A percentile compares a stretch with the other conserved stretches of the same genome.
These are phyloP conservation scores for Parazoanthus swiftii DNA, from an alignment of 92 coral and sea anemone species.

Conservation along the genomic window DNA sequence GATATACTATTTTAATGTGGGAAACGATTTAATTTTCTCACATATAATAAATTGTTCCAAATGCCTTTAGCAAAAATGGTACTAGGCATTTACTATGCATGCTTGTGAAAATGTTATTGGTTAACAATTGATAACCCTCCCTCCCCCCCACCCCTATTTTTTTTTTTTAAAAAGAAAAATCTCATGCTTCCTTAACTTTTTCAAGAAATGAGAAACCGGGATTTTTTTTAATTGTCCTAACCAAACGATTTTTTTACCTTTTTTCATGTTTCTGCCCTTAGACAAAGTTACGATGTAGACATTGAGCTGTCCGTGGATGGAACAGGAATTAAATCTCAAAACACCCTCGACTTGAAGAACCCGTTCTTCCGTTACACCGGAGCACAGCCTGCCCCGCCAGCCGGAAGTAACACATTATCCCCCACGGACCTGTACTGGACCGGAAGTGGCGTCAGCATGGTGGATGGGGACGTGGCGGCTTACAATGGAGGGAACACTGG, in stretches of 20 bases:
- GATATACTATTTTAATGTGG: too few species aligned
- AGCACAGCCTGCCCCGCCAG: slow-evolving; percentile 72
- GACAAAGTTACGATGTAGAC: slow-evolving; percentile 98
- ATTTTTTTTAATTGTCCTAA: too few species aligned
- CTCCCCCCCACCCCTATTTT: too few species aligned
- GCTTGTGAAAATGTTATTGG: too few species aligned
- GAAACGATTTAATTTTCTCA: too few species aligned
- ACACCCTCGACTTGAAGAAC: slow-evolving; percentile 87
- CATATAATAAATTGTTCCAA: too few species aligned
- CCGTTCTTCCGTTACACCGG: slow-evolving; percentile 98
- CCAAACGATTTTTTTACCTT: background rate
- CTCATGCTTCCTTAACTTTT: too few species aligned
- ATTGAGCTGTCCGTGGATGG: slow-evolving; percentile 84
- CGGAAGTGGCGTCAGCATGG: slow-evolving; percentile 38
- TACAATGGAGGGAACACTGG: slow-evolving; percentile 49
- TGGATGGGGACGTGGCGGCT: slow-evolving; percentile 49
- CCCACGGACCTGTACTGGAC: slow-evolving; percentile 97
- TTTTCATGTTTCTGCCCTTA: slow-evolving; percentile 18
- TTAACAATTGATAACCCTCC: too few species aligned
- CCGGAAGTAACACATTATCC: slow-evolving; percentile 83
- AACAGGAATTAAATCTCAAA: slow-evolving; percentile 72
- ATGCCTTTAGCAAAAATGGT: too few species aligned
- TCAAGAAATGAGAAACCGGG: too few species aligned
- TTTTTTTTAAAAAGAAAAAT: too few species aligned
- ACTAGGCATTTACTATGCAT: too few species aligned